Percentiles rank a stretch among this genome's conserved stretches.
These are phyloP conservation scores for Chymomyza caudatula DNA, from an alignment of 2,888 invertebrate species.

Conservation along the genomic window DNA sequence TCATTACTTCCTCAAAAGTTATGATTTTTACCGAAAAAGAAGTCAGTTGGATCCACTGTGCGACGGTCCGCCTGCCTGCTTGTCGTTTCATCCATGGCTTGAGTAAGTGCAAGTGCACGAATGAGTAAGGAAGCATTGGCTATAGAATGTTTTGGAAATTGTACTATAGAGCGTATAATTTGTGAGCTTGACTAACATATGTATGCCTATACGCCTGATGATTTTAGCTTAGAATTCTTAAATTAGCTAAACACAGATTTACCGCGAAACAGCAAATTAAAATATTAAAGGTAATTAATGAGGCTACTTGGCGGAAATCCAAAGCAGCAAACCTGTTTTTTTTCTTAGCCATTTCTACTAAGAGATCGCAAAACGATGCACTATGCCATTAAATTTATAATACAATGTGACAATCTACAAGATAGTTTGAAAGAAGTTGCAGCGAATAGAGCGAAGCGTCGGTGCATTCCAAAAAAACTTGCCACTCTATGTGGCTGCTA, in stretches of 20 bases:
- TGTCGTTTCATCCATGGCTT: background rate
- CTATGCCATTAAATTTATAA: slow-evolving; percentile 63
- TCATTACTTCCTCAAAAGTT: too few species aligned
- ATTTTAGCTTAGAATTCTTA: background rate
- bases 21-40: too few species aligned
- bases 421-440: slow-evolving; percentile 43
- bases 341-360: slow-evolving; percentile 34
- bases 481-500: too few species aligned
- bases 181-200: too few species aligned
- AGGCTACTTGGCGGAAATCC: slow-evolving; percentile 26
- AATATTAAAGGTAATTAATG: slow-evolving; percentile 47
- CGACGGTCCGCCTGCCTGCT: too few species aligned
- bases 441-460: background rate
- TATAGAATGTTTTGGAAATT: background rate
- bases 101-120: slow-evolving; percentile 39
- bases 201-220: too few species aligned
- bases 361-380: slow-evolving; percentile 28
- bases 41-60: too few species aligned
- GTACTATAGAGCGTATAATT: background rate
- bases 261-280: slow-evolving; percentile 47
- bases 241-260: too few species aligned
- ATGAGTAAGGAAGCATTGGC: slow-evolving; percentile 60
- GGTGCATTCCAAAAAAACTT: too few species aligned
- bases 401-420: slow-evolving; percentile 67
- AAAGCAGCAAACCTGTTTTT: slow-evolving; percentile 50